These are phyloP conservation scores for Sympetrum striolatum DNA, from an alignment of 2,888 invertebrate species.

Conservation along the genomic window DNA sequence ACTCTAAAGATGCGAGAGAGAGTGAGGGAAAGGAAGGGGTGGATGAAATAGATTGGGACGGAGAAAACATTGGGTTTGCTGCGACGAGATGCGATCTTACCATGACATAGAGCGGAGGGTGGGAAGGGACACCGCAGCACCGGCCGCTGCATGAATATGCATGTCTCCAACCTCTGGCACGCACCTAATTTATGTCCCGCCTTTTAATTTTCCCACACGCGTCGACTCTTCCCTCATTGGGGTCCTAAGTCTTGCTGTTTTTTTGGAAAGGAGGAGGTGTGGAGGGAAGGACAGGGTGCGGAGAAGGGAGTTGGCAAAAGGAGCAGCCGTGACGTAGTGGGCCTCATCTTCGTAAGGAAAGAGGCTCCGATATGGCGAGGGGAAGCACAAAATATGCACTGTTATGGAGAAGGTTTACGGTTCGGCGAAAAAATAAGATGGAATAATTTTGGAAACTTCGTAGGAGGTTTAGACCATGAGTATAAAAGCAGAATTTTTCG, in stretches of 20 bases:
- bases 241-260: neutral
- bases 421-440: neutral
- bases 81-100: neutral
- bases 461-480: too few species aligned
- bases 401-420: neutral
- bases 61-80: neutral
- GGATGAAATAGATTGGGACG: neutral
- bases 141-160: conserved; percentile 40
- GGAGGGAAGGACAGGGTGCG: neutral
- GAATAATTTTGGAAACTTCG: too few species aligned
- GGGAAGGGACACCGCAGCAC: neutral
- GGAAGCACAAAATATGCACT: neutral
- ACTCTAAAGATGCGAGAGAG: neutral
- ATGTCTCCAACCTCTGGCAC: conserved; percentile 19
- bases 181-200: conserved; percentile 42
- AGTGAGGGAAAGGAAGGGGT: neutral
- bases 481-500: too few species aligned
- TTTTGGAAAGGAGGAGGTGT: neutral
- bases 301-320: neutral
- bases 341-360: neutral
- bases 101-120: neutral
- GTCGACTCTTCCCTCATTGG: conserved; percentile 6
- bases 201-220: conserved; percentile 43
- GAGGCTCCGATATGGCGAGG: neutral
- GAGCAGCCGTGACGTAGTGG: neutral